Percentiles rank a stretch among this genome's conserved stretches.
phyloP scores from a whole-genome alignment of 2,888 invertebrate genomes.

The Tuta absoluta region DNA sequence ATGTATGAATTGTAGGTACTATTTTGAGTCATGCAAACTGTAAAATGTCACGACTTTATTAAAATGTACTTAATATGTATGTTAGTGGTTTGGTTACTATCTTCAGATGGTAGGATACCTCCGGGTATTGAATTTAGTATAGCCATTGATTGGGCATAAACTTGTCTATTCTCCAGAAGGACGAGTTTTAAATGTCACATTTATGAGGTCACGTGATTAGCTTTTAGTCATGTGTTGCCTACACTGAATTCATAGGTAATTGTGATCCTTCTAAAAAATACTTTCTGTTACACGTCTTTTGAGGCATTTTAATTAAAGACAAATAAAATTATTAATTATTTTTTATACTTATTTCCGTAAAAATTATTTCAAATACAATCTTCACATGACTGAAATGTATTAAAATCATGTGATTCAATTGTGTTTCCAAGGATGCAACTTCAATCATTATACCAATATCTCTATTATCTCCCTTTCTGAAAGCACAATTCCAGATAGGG shows the following conservation, averaged over 20 bases:
- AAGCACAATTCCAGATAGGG: too few species aligned
- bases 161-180: neutral
- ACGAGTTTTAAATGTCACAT: neutral
- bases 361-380: too few species aligned
- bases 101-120: too few species aligned
- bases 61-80: too few species aligned
- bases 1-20: too few species aligned
- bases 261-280: neutral
- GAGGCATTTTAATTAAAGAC: neutral
- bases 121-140: neutral
- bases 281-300: neutral
- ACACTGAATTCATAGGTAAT: neutral
- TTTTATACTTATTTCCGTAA: too few species aligned
- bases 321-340: too few species aligned
- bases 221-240: constrained; percentile 1
- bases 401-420: neutral
- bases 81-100: too few species aligned
- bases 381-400: too few species aligned
- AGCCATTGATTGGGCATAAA: neutral
- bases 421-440: neutral
- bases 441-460: neutral
- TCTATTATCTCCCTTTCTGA: too few species aligned
- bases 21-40: too few species aligned
- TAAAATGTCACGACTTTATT: too few species aligned
- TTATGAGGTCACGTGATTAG: neutral